phyloP scores from a whole-genome alignment of 1,140 invertebrate genomes.

The Cydia strobilella region DNA sequence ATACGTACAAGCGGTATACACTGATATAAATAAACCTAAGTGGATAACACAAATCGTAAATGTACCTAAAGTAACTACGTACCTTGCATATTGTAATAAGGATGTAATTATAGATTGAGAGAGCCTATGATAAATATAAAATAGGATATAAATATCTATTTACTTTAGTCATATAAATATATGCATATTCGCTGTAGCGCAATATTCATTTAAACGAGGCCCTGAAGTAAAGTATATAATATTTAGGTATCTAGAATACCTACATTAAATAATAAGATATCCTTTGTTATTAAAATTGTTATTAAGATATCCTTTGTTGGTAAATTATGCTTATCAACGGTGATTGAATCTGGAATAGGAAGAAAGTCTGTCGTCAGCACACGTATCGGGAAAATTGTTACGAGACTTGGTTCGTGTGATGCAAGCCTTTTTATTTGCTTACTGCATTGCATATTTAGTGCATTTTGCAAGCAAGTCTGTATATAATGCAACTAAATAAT shows the following conservation, averaged over 20 bases:
- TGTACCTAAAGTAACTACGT: no score
- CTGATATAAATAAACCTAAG: no score
- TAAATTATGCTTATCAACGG: neutral
- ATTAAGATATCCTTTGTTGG: neutral
- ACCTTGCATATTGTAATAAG: no score
- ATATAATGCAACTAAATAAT: conserved; percentile 18
- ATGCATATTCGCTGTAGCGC: neutral
- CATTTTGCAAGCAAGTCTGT: conserved; percentile 5
- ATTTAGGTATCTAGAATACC: neutral
- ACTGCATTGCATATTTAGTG: conserved; percentile 19
- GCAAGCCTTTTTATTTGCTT: conserved; percentile 28
- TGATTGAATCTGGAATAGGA: conserved; percentile 9
- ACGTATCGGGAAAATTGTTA: conserved; percentile 15
- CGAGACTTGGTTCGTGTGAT: neutral
- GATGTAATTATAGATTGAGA: no score
- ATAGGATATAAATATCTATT: no score
- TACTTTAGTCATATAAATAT: no score
- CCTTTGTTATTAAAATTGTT: neutral
- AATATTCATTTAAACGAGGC: neutral
- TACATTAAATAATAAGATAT: neutral
- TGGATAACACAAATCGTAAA: no score
- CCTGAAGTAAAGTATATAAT: neutral
- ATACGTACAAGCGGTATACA: no score
- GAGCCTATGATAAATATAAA: no score
- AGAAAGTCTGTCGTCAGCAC: conserved; percentile 15